These are phyloP conservation scores for Ictidomys tridecemlineatus DNA, from an alignment of 2,113 vertebrate species.

Conservation along the genomic window DNA sequence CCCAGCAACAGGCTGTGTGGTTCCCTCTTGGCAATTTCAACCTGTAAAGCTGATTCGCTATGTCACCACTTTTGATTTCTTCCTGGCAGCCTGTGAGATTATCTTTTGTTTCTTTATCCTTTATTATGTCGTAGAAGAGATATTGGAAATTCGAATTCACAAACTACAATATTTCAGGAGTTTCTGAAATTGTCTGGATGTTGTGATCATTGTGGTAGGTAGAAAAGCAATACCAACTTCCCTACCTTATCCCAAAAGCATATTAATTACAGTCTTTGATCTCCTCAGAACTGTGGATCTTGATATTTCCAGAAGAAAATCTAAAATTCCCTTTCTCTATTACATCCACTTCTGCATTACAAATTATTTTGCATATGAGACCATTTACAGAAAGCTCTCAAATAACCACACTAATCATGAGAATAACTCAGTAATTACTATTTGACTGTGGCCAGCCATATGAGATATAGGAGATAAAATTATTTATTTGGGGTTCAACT, in stretches of 20 bases:
- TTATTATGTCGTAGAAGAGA: constrained; percentile 97
- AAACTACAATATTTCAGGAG: constrained; percentile 95
- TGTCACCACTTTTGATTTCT: constrained; percentile 95
- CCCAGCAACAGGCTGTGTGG: constrained; percentile 95
- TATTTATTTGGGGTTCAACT: background rate
- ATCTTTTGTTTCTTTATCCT: constrained; percentile 96
- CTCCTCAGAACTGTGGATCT: background rate
- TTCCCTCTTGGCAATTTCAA: constrained; percentile 97
- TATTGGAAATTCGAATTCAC: constrained; percentile 96
- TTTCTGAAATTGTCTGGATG: constrained; percentile 98
- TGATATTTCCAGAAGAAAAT: background rate
- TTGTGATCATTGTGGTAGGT: constrained; percentile 94
- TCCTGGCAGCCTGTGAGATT: constrained; percentile 95
- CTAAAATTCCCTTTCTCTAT: background rate
- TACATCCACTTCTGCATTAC: background rate
- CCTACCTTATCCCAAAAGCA: background rate
- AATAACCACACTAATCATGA: background rate
- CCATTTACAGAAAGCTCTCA: background rate
- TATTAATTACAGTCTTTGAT: background rate
- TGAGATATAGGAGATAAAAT: background rate
- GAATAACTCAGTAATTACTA: background rate
- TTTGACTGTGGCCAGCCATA: background rate
- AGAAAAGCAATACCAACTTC: background rate
- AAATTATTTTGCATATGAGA: background rate
- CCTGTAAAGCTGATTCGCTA: constrained; percentile 95